Conservation (phyloP, 2,888 invertebrate species). For the Julus scandinavius region DNA sequence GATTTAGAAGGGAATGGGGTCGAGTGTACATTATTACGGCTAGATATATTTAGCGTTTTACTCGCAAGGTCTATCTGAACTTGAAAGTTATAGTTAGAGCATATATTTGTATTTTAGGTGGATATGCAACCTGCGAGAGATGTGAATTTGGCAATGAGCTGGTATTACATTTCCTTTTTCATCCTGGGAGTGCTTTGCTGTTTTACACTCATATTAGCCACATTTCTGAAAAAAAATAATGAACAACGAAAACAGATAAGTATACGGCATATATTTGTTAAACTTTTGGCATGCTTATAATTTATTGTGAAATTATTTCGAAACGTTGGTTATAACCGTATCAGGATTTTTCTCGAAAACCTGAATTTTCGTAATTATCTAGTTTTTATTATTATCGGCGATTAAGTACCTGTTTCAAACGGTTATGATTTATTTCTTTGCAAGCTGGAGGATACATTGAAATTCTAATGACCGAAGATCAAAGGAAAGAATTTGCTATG, state of each 20-base stretch:
- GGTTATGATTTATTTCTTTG: background rate
- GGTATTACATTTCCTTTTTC: background rate
- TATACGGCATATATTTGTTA: background rate
- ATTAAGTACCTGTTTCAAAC: background rate
- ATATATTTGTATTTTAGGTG: background rate
- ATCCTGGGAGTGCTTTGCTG: conserved; percentile 1
- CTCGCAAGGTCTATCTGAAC: too few species aligned
- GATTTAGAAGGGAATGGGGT: too few species aligned
- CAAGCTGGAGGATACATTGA: conserved; percentile 53
- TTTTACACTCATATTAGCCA: background rate
- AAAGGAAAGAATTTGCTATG: background rate
- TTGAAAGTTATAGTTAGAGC: background rate
- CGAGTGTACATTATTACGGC: too few species aligned
- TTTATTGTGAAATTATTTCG: background rate
- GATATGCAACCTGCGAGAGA: background rate
- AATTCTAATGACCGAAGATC: conserved; percentile 48
- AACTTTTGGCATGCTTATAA: background rate
- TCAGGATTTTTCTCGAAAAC: background rate
- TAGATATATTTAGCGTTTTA: too few species aligned
- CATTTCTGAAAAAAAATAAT: background rate
- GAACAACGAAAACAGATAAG: conserved; percentile 41
- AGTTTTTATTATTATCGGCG: background rate
- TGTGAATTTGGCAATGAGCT: background rate
- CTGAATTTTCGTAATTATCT: background rate
- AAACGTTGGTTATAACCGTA: too few species aligned